Base-by-base conservation (phyloP, 2,888 invertebrate species). In the Carterocephalus palaemon region DNA sequence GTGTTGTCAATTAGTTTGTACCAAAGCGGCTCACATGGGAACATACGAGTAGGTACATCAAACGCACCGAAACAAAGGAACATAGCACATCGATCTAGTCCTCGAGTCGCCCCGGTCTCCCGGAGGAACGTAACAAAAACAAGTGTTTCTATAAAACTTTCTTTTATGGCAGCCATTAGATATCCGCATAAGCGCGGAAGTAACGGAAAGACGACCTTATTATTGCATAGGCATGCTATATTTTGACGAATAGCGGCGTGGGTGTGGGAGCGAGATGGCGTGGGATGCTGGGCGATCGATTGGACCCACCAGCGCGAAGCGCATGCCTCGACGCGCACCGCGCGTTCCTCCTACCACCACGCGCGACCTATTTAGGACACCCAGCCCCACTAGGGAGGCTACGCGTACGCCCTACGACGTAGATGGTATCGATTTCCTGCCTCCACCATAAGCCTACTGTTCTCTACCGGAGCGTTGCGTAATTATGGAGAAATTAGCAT, bases 221-320 rank as follows among this genome's bases (percentile, higher is more conserved):
- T 79, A 72, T 77, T 75, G 74, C 67, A 66, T 77, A 76, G 81
- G 19, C 17, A 43, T 43, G 29, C 74, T 78, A 82, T 79, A 80
- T 79, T 83, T 80, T 81, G 76, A 72, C 65, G 70, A 69, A 34
- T 42, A 20, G 10, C 41, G 29, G 19, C 15, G 66, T 64, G 65
- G 73, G 19, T 22, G 66, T 64, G 65, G 73, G 72, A 69, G 59
- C 62, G 67, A 67, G 67, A 64, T 71, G 74, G 75, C 71, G 75
- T 71, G 79, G 70, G 67, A 60, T 66, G 63, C 58, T 66, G 81
- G 41, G 41, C 13, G 80, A 84, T 85, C 80, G 85, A 86, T 85
- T 81, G 67, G 69, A 69, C 75, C 80, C 81, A 79, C 73, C 81
- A 81, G 74, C 73, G 69, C 64, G 64, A 59, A 67, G 76, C 77